A percentile compares a stretch with the other conserved stretches of the same genome.
phyloP scores from a whole-genome alignment of 2,888 invertebrate species.

The Ichneumoninae sp. region DNA sequence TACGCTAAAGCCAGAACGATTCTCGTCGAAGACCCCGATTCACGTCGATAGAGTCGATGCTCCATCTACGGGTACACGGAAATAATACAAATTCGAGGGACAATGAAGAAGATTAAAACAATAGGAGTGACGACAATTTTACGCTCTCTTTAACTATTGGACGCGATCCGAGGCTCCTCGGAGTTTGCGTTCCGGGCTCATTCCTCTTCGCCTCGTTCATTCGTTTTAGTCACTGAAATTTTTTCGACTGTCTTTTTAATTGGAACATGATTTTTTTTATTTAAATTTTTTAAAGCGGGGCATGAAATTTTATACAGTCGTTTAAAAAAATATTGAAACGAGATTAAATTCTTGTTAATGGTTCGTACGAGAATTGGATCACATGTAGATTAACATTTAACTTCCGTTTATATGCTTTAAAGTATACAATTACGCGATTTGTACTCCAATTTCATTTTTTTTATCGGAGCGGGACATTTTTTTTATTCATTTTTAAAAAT shows the following conservation, averaged over 20 bases:
- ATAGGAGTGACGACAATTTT: conserved; percentile 9
- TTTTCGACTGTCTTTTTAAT: neutral
- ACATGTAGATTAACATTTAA: neutral
- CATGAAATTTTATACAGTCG: too few species aligned
- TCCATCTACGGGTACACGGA: conserved; percentile 22
- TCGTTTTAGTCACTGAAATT: conserved; percentile 10
- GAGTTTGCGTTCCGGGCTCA: neutral
- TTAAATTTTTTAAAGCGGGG: neutral
- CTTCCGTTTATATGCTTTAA: neutral
- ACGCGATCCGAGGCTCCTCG: conserved; percentile 9
- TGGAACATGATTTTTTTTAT: neutral
- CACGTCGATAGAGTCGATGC: conserved; percentile 20
- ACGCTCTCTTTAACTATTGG: conserved; percentile 8
- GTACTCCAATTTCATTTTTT: neutral
- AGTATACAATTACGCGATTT: neutral
- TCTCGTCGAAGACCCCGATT: neutral
- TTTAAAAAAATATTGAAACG: neutral
- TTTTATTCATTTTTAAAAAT: neutral
- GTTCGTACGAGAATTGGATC: neutral
- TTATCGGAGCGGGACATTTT: neutral
- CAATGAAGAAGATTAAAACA: conserved; percentile 24
- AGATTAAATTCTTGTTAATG: neutral
- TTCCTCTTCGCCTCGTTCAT: neutral
- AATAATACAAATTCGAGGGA: neutral
- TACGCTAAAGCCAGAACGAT: conserved; percentile 18